These are phyloP conservation scores for Nanger granti DNA, from an alignment of 2,113 vertebrate genomes.

Conservation along the genomic window DNA sequence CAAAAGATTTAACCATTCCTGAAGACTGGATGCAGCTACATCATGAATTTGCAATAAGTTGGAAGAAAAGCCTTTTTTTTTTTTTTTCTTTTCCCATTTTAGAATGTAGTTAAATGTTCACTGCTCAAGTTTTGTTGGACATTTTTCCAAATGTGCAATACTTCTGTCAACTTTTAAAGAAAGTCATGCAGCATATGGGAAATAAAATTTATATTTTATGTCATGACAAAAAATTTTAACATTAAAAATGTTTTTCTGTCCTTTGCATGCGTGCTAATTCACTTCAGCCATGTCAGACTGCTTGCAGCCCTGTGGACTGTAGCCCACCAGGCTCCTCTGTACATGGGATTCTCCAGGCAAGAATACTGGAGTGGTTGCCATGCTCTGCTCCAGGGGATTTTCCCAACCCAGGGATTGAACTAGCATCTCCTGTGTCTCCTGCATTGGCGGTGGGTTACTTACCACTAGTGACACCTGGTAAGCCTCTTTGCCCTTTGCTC, in stretches of 20 bases:
- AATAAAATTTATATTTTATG: neutral
- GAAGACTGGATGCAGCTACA: neutral
- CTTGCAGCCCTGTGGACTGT: neutral
- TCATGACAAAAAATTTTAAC: neutral
- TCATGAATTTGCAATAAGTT: neutral
- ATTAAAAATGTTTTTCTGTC: neutral
- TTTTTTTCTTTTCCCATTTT: neutral
- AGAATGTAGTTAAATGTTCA: neutral
- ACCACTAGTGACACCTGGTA: neutral
- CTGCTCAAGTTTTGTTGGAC: neutral
- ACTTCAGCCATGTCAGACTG: neutral
- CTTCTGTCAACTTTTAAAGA: neutral
- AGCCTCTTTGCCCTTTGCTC: neutral
- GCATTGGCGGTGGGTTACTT: neutral
- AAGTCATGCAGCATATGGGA: neutral
- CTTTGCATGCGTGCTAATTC: neutral
- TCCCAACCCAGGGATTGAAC: neutral
- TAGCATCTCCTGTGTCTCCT: neutral
- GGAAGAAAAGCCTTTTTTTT: neutral
- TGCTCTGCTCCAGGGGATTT: neutral
- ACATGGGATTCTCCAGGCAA: neutral
- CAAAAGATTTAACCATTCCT: slow-evolving; percentile 35
- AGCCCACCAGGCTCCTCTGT: neutral
- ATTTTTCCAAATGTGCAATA: neutral
- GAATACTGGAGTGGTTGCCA: neutral